Conservation (phyloP, 2,797 vertebrate species). For the Poecilia velifera region DNA sequence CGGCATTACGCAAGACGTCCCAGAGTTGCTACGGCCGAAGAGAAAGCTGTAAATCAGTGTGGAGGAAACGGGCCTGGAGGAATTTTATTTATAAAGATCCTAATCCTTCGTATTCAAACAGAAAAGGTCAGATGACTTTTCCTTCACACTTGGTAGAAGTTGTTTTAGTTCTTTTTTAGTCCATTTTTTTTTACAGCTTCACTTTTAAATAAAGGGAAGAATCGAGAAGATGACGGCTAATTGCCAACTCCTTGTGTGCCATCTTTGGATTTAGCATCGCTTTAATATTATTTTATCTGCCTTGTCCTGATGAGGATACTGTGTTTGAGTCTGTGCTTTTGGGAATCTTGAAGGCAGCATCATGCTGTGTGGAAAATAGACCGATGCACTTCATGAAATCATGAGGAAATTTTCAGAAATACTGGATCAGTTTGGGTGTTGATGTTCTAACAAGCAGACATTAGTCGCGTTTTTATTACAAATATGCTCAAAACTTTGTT, state of each 20-base stretch:
- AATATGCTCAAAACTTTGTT: too few species aligned
- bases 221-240: background rate
- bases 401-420: background rate
- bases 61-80: constrained; percentile 28
- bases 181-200: background rate
- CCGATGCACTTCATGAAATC: background rate
- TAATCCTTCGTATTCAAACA: background rate
- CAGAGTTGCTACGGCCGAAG: constrained; percentile 66
- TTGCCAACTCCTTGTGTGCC: background rate
- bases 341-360: background rate
- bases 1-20: constrained; percentile 74
- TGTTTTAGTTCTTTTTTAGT: background rate
- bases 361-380: background rate
- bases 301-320: too few species aligned
- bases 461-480: too few species aligned
- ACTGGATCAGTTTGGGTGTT: too few species aligned
- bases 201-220: background rate
- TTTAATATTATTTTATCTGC: too few species aligned
- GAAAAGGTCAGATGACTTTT: constrained; percentile 32
- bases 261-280: background rate
- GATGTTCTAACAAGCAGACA: background rate
- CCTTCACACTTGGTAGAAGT: too few species aligned
- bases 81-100: constrained; percentile 4
- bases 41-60: constrained; percentile 40
- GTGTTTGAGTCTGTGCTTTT: too few species aligned